These are phyloP conservation scores for Nemotelus nigrinus DNA, from an alignment of 2,888 invertebrate species.

Conservation along the genomic window DNA sequence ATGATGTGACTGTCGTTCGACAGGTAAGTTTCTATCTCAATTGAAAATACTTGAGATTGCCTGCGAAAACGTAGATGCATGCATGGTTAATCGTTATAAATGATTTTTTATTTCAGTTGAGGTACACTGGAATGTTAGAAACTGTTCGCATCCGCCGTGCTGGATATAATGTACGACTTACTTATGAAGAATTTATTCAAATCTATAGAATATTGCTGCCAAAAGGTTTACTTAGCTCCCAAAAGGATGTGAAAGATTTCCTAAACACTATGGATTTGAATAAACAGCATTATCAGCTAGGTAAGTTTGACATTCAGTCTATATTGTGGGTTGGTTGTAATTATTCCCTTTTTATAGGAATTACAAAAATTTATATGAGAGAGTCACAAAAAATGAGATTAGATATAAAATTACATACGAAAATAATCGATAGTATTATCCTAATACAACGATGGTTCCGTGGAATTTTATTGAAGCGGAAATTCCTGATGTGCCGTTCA, in stretches of 20 bases:
- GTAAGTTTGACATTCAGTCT: conserved; percentile 59
- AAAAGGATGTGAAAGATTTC: conserved; percentile 86
- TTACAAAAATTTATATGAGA: conserved; percentile 90
- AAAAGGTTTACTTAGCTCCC: conserved; percentile 85
- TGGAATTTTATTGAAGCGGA: conserved; percentile 79
- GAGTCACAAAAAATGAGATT: conserved; percentile 93
- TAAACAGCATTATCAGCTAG: conserved; percentile 89
- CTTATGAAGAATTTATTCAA: conserved; percentile 94
- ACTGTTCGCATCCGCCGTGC: conserved; percentile 94
- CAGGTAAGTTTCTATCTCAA: conserved; percentile 57
- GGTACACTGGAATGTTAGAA: conserved; percentile 97
- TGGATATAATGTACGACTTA: conserved; percentile 92
- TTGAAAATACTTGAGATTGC: no score
- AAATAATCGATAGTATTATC: conserved; percentile 92
- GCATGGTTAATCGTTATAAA: not conserved
- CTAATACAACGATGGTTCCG: conserved; percentile 93
- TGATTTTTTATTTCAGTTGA: conserved; percentile 68
- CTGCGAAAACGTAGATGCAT: not conserved
- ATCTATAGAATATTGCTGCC: conserved; percentile 90
- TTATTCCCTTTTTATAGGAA: conserved; percentile 67
- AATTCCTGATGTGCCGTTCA: conserved; percentile 78
- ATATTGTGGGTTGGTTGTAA: not conserved
- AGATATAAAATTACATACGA: conserved; percentile 91
- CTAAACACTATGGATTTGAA: conserved; percentile 85
- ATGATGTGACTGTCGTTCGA: conserved; percentile 91